Conservation (phyloP, 2,113 vertebrate genomes). For the Nycticryphes semicollaris region DNA sequence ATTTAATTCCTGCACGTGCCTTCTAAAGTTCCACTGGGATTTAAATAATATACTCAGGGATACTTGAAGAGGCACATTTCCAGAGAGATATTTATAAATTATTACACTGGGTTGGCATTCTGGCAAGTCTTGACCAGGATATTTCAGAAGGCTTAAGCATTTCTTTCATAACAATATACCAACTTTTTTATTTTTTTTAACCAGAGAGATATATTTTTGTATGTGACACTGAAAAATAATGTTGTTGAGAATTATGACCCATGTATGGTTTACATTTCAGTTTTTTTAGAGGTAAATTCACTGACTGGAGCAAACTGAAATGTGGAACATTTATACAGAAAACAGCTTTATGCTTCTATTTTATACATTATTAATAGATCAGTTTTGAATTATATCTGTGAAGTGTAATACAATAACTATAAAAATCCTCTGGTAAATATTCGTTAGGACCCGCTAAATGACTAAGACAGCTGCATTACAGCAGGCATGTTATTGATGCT, state of each 20-base stretch:
- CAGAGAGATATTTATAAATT: neutral
- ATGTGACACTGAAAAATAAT: neutral
- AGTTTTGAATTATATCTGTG: neutral
- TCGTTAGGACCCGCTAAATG: neutral
- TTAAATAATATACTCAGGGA: slow-evolving; percentile 19
- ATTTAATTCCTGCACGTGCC: neutral
- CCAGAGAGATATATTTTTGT: neutral
- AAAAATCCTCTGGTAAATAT: slow-evolving; percentile 6
- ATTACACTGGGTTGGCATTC: neutral
- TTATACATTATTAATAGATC: slow-evolving; percentile 27
- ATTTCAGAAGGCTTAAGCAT: neutral
- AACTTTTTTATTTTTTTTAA: neutral
- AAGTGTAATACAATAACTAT: neutral
- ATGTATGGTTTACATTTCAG: neutral
- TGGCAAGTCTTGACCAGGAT: neutral
- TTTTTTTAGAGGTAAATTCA: slow-evolving; percentile 1
- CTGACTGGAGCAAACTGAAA: neutral
- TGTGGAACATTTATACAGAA: neutral
- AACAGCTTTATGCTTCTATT: neutral
- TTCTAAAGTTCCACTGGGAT: neutral
- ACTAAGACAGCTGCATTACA: neutral
- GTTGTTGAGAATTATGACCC: neutral
- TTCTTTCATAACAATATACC: neutral
- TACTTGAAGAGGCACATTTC: neutral
- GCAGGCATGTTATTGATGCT: neutral